Base-by-base conservation (phyloP, 2,888 invertebrate genomes). In the Mesochorus sp. region DNA sequence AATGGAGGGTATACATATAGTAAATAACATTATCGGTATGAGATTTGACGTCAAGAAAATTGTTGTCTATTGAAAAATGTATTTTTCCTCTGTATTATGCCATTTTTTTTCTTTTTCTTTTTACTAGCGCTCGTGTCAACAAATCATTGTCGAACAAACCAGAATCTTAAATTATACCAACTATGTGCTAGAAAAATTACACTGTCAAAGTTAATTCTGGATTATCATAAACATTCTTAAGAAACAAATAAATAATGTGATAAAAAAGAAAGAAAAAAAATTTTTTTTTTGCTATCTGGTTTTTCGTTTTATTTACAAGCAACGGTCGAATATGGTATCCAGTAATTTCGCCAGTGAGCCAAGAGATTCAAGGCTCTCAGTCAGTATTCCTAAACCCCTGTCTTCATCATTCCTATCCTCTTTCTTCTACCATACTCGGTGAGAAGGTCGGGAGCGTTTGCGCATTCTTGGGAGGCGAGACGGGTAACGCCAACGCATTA, bases 341-440 rank as follows among this genome's bases (percentile, higher is more conserved):
- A 76, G 80, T 80, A 82, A 83, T 84, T 80, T 78, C 78, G 62
- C 80, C 62, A 79, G 81, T 80, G 80, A 78, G 64, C 62, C 75
- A 24, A 59, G 49, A 81, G 83, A 82, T 82, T 82, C 80, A 80
- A 76, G 78, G 75, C 76, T 61, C 34, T 42, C 44, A 67, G 80
- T 83, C 83, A 80, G 62, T 62, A 64, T 73, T 61, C 21, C 61
- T 59, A 19, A 72, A 67, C 47, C 72, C 71, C 51, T 75, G 82
- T 81, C 82, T 84, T 79, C 80, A 79, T 81, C 81, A 81, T 79
- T 68, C 62, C 51, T 39, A 73, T 47, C 62, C 49, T 62, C 68
- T 37, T n/a, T 70, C 26, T 34, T 39, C 39, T 42, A 42, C 42
- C 34, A n/a, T 70, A 26, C 51, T 31, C 44, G 42, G 24, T 59